A percentile compares a stretch with the other conserved stretches of the same genome.
These are phyloP conservation scores for Autographa gamma DNA, from an alignment of 2,888 invertebrate genomes.

Conservation along the genomic window DNA sequence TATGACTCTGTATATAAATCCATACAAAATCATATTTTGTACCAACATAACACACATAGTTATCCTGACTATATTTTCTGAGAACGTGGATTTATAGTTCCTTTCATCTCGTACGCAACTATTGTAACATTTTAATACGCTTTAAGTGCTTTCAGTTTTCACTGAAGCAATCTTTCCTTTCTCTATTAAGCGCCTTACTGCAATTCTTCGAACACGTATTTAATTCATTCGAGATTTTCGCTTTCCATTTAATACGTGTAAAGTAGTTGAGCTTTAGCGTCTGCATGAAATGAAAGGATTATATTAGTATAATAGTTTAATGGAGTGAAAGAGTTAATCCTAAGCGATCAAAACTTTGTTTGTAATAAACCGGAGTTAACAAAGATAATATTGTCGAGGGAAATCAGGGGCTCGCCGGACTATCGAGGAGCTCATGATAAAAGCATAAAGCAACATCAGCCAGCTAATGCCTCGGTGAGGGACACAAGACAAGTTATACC, in stretches of 20 bases:
- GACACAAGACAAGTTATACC: conserved; percentile 78
- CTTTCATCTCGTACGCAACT: neutral
- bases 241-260: neutral
- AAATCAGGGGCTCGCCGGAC: conserved; percentile 49
- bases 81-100: neutral
- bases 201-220: conserved; percentile 1
- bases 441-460: conserved; percentile 52
- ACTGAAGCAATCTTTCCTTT: neutral
- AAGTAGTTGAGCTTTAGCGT: neutral
- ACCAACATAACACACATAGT: too few relatives aligned
- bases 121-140: neutral
- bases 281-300: neutral
- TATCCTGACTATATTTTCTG: too few relatives aligned
- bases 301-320: conserved; percentile 4
- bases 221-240: conserved; percentile 3
- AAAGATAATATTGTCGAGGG: conserved; percentile 43
- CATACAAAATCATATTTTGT: too few relatives aligned
- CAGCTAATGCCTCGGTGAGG: conserved; percentile 59
- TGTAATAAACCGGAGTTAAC: conserved; percentile 21
- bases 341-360: conserved; percentile 5
- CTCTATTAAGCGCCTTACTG: neutral
- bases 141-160: conserved; percentile 4
- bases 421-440: conserved; percentile 52
- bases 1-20: too few relatives aligned
- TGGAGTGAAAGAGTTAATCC: conserved; percentile 2